These are phyloP conservation scores for Pecten maximus DNA, from an alignment of 2,888 invertebrate genomes.

Conservation along the genomic window DNA sequence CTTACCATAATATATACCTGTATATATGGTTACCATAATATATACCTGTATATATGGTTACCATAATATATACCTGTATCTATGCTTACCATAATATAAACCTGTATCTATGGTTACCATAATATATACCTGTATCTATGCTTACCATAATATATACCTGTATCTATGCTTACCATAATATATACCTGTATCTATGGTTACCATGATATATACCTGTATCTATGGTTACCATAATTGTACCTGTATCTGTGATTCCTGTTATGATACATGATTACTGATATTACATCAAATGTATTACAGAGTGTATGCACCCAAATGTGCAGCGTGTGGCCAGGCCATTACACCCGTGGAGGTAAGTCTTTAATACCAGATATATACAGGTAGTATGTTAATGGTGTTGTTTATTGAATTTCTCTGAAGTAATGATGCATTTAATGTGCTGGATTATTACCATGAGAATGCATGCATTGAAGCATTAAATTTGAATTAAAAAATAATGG, in stretches of 20 bases:
- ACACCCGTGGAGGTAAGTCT: slow-evolving; percentile 92
- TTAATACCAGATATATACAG: background rate
- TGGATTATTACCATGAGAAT: background rate
- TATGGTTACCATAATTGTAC: background rate
- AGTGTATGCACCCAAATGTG: slow-evolving; percentile 99
- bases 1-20: background rate
- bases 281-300: slow-evolving; percentile 84
- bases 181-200: background rate
- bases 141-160: background rate
- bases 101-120: background rate
- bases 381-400: background rate
- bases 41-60: background rate
- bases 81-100: background rate
- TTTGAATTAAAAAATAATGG: background rate
- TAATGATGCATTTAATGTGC: background rate
- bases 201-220: background rate
- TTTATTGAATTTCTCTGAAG: background rate
- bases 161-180: background rate
- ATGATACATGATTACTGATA: too few species aligned
- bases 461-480: background rate
- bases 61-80: background rate
- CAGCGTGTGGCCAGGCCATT: slow-evolving; percentile 95
- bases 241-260: background rate
- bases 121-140: background rate
- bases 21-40: background rate